Base-by-base conservation (phyloP, 2,888 invertebrate species). In the Tetragonula carbonaria region DNA sequence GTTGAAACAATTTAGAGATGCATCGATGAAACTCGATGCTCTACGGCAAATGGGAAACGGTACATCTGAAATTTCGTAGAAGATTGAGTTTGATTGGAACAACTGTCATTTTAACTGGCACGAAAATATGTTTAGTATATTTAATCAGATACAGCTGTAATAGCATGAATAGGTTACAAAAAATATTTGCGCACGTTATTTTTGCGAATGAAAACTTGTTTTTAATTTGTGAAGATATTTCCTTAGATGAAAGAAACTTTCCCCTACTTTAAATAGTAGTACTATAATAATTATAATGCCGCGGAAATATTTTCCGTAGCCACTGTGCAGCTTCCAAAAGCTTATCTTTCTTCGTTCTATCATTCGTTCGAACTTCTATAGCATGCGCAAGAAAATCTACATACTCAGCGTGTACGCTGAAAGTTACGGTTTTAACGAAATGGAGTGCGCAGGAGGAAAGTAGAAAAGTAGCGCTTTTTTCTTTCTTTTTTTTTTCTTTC, bases 401-500 rank as follows among this genome's bases (percentile, higher is more conserved):
- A 68, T n/a, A n/a, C 13, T 45, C 45, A 45, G 45, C 45, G 45
- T 45, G 68, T 80, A 73, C 11, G 57, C 83, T 74, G 28, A 89
- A 87, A 90, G 89, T 89, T 88, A 89, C 87, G 78, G 59, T 72
- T 74, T 66, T 76, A 78, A 89, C 87, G n/a, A 16, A 21, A 45
- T 5, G n/a, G 18, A 6, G 33, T 11, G 33, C 28, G 3, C 11
- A 4, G 21, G 11, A 33, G 18, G 2, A 21, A 11, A 63, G 13
- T 18, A 38, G 13, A 13, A 45, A 45, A 45, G 45, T 21, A 13
- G 4, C 5, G 33, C 38, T 38, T 23, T 63, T 63, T 89, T 88
- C 76, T 3, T 62, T 6, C 66, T 8, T 8, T 1, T 38, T 38
- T 38, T 38, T 38, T 38, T 38, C 8, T 8, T 38, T 38, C 8